These are phyloP conservation scores for Selenia dentaria DNA, from an alignment of 2,888 invertebrate species.

Conservation along the genomic window DNA sequence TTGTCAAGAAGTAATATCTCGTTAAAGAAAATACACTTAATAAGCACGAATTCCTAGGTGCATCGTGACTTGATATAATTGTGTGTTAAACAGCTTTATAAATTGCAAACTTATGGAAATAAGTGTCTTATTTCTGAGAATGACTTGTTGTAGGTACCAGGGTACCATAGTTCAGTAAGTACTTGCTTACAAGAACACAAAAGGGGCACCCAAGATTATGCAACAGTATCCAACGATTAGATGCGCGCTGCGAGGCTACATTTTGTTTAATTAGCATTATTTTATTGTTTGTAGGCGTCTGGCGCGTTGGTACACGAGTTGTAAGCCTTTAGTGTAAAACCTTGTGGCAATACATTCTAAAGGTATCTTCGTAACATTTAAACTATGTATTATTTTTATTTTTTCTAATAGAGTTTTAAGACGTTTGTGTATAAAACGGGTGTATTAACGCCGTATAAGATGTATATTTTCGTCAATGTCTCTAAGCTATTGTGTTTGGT, in stretches of 20 bases:
- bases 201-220: no score
- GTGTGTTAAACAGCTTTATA: no score
- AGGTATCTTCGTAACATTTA: neutral
- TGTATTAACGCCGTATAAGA: constrained; percentile 18
- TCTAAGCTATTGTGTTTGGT: constrained; percentile 17
- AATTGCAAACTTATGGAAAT: no score
- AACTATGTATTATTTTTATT: neutral
- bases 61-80: no score
- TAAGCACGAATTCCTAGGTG: no score
- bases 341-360: constrained; percentile 1
- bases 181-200: no score
- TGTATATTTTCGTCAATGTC: constrained; percentile 19
- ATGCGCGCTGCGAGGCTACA: constrained; percentile 46
- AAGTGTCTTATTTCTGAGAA: no score
- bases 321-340: neutral
- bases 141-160: no score
- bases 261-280: constrained; percentile 53
- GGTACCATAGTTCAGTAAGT: no score
- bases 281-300: constrained; percentile 38
- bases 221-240: constrained; percentile 46
- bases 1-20: no score
- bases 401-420: constrained; percentile 1
- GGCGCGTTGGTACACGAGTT: constrained; percentile 1
- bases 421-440: neutral
- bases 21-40: no score